These are phyloP conservation scores for Meloidogyne chitwoodi DNA, from an alignment of 1,140 invertebrate species.

Conservation along the genomic window DNA sequence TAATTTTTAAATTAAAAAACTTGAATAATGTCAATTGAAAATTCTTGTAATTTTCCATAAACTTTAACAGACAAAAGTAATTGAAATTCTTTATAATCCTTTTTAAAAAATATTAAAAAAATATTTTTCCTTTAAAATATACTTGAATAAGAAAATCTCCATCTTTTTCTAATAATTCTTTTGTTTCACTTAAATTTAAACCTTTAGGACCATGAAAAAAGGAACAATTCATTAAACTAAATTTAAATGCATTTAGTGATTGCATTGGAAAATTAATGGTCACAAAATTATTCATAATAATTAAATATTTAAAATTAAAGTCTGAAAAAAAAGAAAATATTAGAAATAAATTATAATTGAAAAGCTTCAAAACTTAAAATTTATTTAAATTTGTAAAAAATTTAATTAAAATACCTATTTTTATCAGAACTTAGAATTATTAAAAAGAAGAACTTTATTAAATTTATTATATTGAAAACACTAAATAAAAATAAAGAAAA, in stretches of 20 bases:
- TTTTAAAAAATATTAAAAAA: not conserved
- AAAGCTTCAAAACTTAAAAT: no score
- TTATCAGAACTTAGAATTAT: no score
- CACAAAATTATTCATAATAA: not conserved
- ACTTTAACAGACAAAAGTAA: slow-evolving; percentile 10
- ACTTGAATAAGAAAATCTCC: slow-evolving; percentile 17
- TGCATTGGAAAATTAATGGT: slow-evolving; percentile 14
- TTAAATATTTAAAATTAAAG: not conserved
- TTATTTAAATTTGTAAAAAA: no score
- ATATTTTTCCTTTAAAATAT: not conserved
- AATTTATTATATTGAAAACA: no score
- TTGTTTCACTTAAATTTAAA: not conserved
- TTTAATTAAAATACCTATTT: no score
- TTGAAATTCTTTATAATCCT: slow-evolving; percentile 3
- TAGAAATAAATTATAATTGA: no score
- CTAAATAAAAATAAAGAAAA: no score
- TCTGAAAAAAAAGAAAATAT: not conserved
- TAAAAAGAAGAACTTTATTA: no score
- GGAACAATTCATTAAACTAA: slow-evolving; percentile 11
- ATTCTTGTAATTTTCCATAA: slow-evolving; percentile 8
- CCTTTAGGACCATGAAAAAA: slow-evolving; percentile 4
- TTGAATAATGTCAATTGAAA: slow-evolving; percentile 6
- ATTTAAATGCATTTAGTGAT: slow-evolving; percentile 4
- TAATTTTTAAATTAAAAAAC: not conserved
- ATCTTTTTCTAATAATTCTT: slow-evolving; percentile 8